Evolutionary conservation across 2,888 invertebrate genomes (phyloP), one percentile per base, ranked within the genome.

Genomic region (Sycophila texana): DNA sequence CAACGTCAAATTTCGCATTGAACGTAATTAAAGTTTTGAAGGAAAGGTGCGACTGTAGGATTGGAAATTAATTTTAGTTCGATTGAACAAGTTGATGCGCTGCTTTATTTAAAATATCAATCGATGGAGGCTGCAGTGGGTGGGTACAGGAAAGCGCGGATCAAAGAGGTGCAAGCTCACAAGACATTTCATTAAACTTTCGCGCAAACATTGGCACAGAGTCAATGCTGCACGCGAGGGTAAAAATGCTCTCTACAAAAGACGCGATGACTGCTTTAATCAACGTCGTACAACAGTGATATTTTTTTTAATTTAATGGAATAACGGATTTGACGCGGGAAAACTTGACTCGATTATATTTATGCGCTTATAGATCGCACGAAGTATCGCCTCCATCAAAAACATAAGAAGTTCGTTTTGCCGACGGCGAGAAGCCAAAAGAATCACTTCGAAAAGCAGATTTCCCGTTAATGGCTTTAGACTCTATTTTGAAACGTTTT

Each of bases 121-220:
- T 58, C 47, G 47, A 63, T 63, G 47, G 22, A 22, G 7, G n/a
- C 26, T 26, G 18, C 1, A 49, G 58, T 18, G 18, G 18, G 12
- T n/a, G 30, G 39, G 30, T 49, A n/a, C 47, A 66, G 47, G 13
- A 26, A 26, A 26, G 22, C 49, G 26, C 18, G 60, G 68, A 68
- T 75, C 67, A 60, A 49, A 51, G 58, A 75, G 58, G 12, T 14
- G 60, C 51, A 18, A 39, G 18, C 18, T 4, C 13, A 26, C 66
- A 60, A 74, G 53, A 68, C 49, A 68, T 68, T 75, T 60, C 67
- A 60, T 68, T 68, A 60, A 60, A 68, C 75, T 67, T 66, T 51
- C 67, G 53, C 30, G 67, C 68, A 68, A 75, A 75, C 67, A 75
- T 75, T 75, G 75, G 75, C 75, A 75, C 1, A 0, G 30, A 75